Evolutionary conservation across 2,888 invertebrate genomes (phyloP).

Genomic region (Philaethria dido): DNA sequence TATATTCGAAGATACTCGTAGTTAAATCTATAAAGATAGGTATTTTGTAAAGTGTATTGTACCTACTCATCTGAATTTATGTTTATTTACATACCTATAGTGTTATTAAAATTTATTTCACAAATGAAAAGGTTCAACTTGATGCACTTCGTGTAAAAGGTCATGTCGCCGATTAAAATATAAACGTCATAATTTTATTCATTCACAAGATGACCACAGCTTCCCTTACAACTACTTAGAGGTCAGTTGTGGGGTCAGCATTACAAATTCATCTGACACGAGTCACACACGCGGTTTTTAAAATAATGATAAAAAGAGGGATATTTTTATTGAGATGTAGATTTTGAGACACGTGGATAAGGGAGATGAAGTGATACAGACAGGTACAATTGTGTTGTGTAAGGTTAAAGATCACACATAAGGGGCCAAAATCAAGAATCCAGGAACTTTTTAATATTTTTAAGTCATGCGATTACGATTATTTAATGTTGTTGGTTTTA

Average conservation of each 20-base stretch:
- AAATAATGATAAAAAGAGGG: conserved; percentile 36
- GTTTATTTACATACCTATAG: neutral
- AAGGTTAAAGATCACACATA: conserved; percentile 7
- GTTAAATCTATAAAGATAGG: neutral
- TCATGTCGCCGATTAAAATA: conserved; percentile 35
- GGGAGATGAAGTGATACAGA: conserved; percentile 18
- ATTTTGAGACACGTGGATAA: conserved; percentile 29
- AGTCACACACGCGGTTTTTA: conserved; percentile 53
- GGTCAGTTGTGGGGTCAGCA: conserved; percentile 53
- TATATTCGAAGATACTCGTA: neutral
- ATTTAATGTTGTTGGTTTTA: too few relatives aligned
- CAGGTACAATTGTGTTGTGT: conserved; percentile 1
- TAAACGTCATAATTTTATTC: conserved; percentile 42
- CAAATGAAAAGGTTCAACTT: conserved; percentile 5
- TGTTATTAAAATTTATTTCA: neutral
- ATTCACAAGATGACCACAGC: conserved; percentile 51
- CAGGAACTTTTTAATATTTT: neutral
- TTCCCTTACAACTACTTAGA: conserved; percentile 48
- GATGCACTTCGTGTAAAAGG: conserved; percentile 10
- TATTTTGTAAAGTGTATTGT: neutral
- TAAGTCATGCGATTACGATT: too few relatives aligned
- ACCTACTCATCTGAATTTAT: neutral
- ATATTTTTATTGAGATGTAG: conserved; percentile 43
- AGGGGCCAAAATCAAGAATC: neutral
- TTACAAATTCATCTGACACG: conserved; percentile 51